Evolutionary conservation across 2,888 invertebrate species (phyloP), one percentile per base, ranked within the genome.

Genomic region (Aromia moschata): DNA sequence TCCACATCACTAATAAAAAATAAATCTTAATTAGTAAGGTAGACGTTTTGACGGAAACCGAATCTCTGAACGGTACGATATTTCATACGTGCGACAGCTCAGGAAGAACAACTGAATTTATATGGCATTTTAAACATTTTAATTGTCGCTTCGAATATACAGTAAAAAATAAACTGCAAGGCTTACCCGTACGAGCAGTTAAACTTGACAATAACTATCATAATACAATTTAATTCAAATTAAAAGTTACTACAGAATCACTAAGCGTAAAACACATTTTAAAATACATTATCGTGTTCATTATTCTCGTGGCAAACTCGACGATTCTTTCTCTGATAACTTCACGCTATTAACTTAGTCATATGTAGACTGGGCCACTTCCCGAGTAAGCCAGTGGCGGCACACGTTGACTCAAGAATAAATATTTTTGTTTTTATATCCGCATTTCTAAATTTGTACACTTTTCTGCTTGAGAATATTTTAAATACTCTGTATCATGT

Each of bases 61-160:
- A 36, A 25, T 25, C n/a, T 31, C 33, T 47, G 36, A 47, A 47
- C 37, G 36, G 47, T 14, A 17, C 12, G 18, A 47, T 47, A 47
- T 47, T 36, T 47, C 47, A 47, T 47, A 1, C 12, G 10, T 16
- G 36, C 17, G 47, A 47, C 47, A 47, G 47, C 36, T 47, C 20
- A 37, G 33, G 36, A 47, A 17, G 36, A 36, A 18, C 9, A 14
- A 12, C 10, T 20, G 47, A 16, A 45, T 47, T 47, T 47, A 47
- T 47, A 47, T 37, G 36, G 36, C 17, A 18, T 33, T 47, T 17
- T 47, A 36, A 47, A 47, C 20, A 36, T 47, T 47, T 47, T 47
- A 47, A 47, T 47, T 47, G 17, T 36, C 18, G 18, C 36, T 18
- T 37, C 37, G 12, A 47, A 36, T 37, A 47, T 15, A 36, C 12